A percentile compares a stretch with the other conserved stretches of the same genome.
phyloP scores from a whole-genome alignment of 2,888 invertebrate genomes.

The Agriotes lineatus region DNA sequence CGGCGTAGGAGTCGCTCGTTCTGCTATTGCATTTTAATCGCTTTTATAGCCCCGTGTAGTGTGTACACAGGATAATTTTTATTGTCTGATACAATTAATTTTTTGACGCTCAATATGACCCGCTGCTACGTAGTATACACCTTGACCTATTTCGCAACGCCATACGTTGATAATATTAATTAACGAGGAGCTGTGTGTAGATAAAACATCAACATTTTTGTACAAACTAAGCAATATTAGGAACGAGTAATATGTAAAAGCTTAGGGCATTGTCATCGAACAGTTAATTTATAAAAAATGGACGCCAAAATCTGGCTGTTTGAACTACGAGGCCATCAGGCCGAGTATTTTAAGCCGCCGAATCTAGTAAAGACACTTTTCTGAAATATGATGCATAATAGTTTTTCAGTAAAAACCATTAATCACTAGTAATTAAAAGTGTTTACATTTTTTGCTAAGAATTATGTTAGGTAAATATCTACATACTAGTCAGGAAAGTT shows the following conservation, averaged over 20 bases:
- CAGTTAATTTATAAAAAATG: too few species aligned
- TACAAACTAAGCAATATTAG: too few species aligned
- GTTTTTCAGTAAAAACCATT: too few species aligned
- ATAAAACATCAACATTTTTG: too few species aligned
- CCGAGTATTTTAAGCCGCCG: too few species aligned
- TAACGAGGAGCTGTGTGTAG: background rate
- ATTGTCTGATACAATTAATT: background rate
- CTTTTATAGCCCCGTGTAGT: background rate
- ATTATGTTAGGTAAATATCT: background rate
- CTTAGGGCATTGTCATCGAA: too few species aligned
- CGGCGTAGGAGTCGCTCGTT: background rate
- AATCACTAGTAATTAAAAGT: background rate
- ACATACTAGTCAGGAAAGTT: too few species aligned
- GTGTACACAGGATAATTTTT: background rate
- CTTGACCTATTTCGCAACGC: background rate
- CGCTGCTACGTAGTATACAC: background rate
- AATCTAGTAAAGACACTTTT: too few species aligned
- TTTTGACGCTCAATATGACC: background rate
- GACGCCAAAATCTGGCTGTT: too few species aligned
- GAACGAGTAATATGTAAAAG: too few species aligned
- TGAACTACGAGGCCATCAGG: too few species aligned
- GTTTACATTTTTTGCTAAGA: background rate
- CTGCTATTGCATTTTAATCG: background rate
- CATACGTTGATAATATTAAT: conserved; percentile 3
- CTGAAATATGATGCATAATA: too few species aligned